Base-by-base conservation (phyloP, 1,140 invertebrate genomes). In the Nomia melanderi region DNA sequence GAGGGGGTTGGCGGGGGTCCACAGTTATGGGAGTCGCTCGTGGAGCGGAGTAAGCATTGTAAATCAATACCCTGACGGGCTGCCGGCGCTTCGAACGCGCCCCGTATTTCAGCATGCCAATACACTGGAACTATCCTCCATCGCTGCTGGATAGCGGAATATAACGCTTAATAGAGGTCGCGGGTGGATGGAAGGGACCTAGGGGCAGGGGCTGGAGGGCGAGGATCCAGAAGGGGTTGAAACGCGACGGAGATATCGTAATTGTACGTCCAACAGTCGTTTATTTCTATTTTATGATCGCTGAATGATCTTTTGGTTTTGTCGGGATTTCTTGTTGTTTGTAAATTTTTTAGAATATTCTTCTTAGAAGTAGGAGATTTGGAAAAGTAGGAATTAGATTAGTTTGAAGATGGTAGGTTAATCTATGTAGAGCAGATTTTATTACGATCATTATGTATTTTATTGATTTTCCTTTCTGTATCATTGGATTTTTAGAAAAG, bases 21-120 rank as follows among this genome's bases (percentile, higher is more conserved):
- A 82, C 85, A 87, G 87, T 89, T 89, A 89, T 89, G 85, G 88
- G 84, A 89, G 88, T 85, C 72, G 78, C 85, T 89, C n/a, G 86
- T 86, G 88, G 85, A 89, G 84, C 82, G 85, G 86, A 87, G 88
- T 85, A 87, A 89, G 87, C 88, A 90, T 90, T 90, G 87, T 89
- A 90, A 90, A 90, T 90, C 89, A 90, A 90, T 90, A 90, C 85
- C 88, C 83, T 78, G 85, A 82, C 86, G 88, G 41, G 87, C 82
- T 88, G 87, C 82, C 79, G 83, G 87, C 83, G 85, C 86, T 88
- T 86, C 69, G 75, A 81, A 74, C 75, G 79, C 83, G 78, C 71
- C 69, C 83, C 86, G 87, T 84, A 82, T 85, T 85, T 84, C 82
- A 86, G 78, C 82, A 86, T 87, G 82, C 88, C 88, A 82, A 88